A percentile compares a stretch with the other conserved stretches of the same genome.
These are phyloP conservation scores for Tenthredo livida DNA, from an alignment of 2,888 invertebrate species.

Conservation along the genomic window DNA sequence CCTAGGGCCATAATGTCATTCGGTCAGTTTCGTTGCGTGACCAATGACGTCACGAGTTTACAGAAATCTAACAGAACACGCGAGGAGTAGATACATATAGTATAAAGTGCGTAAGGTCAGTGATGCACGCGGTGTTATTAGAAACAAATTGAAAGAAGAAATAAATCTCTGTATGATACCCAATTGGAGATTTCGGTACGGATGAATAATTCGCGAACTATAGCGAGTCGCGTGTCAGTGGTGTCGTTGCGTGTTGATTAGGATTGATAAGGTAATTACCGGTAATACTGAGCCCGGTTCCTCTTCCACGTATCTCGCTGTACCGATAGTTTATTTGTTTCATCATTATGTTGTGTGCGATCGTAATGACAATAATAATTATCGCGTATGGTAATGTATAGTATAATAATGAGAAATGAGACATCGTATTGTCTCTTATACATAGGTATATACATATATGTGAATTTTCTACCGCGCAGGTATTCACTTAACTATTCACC, in stretches of 20 bases:
- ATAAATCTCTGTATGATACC: no score
- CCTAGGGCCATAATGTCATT: no score
- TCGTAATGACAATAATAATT: not conserved
- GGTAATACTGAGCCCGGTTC: constrained; percentile 67
- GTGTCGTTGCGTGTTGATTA: constrained; percentile 61
- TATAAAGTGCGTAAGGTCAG: no score
- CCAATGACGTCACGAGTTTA: not conserved
- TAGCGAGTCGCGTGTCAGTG: not conserved
- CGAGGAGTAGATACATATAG: no score
- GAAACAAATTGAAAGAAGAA: no score
- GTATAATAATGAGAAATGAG: no score
- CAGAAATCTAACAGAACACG: not conserved
- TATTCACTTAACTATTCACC: not conserved
- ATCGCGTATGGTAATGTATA: no score
- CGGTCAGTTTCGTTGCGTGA: constrained; percentile 13
- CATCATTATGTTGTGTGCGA: not conserved
- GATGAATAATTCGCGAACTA: no score
- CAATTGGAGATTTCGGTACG: no score
- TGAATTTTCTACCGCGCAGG: not conserved
- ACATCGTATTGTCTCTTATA: not conserved
- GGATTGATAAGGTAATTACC: constrained; percentile 74
- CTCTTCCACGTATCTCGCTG: not conserved
- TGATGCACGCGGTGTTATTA: no score
- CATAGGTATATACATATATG: no score
- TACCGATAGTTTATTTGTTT: not conserved